These are phyloP conservation scores for Eupsilia transversa DNA, from an alignment of 2,888 invertebrate genomes.

Conservation along the genomic window DNA sequence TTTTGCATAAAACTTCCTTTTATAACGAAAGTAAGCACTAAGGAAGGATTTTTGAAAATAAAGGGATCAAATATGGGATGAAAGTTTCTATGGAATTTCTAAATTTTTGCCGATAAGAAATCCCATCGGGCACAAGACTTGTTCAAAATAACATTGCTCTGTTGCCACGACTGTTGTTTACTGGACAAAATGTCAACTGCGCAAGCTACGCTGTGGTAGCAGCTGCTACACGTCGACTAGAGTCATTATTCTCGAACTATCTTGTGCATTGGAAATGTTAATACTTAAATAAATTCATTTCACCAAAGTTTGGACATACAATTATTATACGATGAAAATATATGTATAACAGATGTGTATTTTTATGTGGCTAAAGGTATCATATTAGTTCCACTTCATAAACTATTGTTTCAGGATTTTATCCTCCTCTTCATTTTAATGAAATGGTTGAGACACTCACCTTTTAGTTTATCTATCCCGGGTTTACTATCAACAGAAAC, in stretches of 20 bases:
- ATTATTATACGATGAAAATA: not conserved
- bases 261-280: not conserved
- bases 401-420: not conserved
- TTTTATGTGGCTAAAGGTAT: not conserved
- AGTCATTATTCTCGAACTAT: not conserved
- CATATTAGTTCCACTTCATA: not conserved
- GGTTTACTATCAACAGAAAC: too few species aligned
- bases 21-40: too few species aligned
- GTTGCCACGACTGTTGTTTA: not conserved
- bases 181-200: not conserved
- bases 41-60: too few species aligned
- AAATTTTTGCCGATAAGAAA: not conserved
- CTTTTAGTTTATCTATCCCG: too few species aligned
- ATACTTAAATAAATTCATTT: not conserved
- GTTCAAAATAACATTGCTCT: not conserved
- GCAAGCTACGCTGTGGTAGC: not conserved
- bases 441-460: too few species aligned
- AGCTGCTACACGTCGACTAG: constrained; percentile 1
- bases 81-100: too few species aligned
- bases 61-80: too few species aligned
- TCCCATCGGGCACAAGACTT: not conserved
- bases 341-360: not conserved
- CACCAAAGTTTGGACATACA: not conserved
- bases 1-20: not conserved
- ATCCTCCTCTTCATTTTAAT: too few species aligned